These are phyloP conservation scores for Podabrus alpinus DNA, from an alignment of 2,888 invertebrate genomes.

Conservation along the genomic window DNA sequence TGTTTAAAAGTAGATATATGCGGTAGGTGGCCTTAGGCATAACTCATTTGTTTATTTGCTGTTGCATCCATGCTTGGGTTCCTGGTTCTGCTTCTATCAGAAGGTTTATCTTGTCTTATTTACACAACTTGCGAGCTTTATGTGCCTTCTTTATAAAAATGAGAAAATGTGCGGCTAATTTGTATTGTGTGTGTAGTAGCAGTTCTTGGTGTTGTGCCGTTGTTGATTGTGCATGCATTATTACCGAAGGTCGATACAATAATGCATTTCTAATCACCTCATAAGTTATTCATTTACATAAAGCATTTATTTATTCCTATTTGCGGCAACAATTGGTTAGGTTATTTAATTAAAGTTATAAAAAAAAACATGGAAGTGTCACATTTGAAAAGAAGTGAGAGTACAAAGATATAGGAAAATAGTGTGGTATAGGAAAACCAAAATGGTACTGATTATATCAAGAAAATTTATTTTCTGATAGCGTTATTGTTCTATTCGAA, in stretches of 20 bases:
- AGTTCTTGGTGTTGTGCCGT: not conserved
- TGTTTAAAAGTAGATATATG: slow-evolving; percentile 20
- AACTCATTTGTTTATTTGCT: slow-evolving; percentile 18
- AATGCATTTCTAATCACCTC: not conserved
- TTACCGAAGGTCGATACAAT: not conserved
- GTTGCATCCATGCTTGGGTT: slow-evolving; percentile 13
- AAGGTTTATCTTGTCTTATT: not conserved
- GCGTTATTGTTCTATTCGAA: slow-evolving; percentile 32
- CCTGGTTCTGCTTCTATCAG: not conserved
- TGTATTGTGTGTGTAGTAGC: not conserved
- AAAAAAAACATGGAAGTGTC: not conserved
- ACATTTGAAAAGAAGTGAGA: not conserved
- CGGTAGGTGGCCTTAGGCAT: slow-evolving; percentile 13
- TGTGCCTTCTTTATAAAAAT: not conserved
- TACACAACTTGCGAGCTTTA: not conserved
- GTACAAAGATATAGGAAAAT: not conserved
- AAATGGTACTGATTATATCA: slow-evolving; percentile 24
- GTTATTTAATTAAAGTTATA: not conserved
- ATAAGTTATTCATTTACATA: not conserved
- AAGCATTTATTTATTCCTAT: too few species aligned
- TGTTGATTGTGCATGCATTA: not conserved
- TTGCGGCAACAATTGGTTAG: not conserved
- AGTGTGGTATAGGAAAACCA: not conserved
- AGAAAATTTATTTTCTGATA: slow-evolving; percentile 30
- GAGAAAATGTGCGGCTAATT: not conserved